Base-by-base conservation (phyloP, 1,140 invertebrate species). In the Archegozetes longisetosus region DNA sequence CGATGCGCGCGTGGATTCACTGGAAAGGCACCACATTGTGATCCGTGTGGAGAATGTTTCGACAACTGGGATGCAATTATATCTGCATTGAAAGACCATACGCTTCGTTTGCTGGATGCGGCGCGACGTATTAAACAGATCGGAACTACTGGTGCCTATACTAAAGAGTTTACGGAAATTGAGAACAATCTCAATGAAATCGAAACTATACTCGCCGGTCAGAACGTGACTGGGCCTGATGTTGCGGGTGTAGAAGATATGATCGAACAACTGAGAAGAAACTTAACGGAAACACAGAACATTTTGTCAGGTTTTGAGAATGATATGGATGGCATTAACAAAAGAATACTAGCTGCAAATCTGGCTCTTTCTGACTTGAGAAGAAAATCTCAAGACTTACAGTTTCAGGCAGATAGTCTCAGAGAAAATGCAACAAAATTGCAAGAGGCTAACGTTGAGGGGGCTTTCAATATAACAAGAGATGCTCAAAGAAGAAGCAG, bases 1-100 rank as follows among this genome's bases (percentile, higher is more conserved):
- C 77, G 81, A 64, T 99, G 96, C 75, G 92, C 86, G 47, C 79
- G 94, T 59, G 94, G 96, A 23, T 97, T 86, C 66, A 81, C 88
- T 46, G 95, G 95, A 9, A 73, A 80, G 48, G 84, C 91, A 40
- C 94, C 94, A 0, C 76, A 84, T 65, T 99, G 96, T 70, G 76
- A 79, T 47, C 83, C 91, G 0, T 99, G 96, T 74, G 96, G 95
- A 14, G 95, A 99, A 72, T 99, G 96, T 75, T 99, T 98, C 72
- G 85, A 96, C 69, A 96, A 95, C 70, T 99, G 96, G 96, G 93
- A 98, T 74, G 64, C 78, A 47, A 86, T 94, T 63, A 78, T 99
- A 28, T 77, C 79, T 61, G 82, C 83, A 53, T 74, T 89, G 3
- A 75, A 77, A 73, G 74, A 69, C 40, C 68, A 74, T 62, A 77